These are phyloP conservation scores for Urophycis tenuis DNA, from an alignment of 2,797 vertebrate genomes.

Conservation along the genomic window DNA sequence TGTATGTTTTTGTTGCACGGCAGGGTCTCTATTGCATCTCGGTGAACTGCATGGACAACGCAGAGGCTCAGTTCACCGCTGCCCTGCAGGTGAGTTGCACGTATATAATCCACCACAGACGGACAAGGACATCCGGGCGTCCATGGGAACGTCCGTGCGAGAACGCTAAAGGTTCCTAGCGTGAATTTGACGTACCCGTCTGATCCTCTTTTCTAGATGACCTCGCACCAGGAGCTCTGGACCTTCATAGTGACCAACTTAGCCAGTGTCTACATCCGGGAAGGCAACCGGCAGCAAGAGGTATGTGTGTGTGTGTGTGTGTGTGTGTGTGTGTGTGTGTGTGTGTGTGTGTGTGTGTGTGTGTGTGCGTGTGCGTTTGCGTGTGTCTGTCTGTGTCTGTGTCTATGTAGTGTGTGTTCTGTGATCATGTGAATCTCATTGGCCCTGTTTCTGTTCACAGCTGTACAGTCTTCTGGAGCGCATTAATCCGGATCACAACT, in stretches of 20 bases:
- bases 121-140: background rate
- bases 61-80: conserved; percentile 96
- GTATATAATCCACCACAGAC: background rate
- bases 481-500: conserved; percentile 87
- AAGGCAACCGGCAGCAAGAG: conserved; percentile 96
- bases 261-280: conserved; percentile 96
- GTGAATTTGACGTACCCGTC: background rate
- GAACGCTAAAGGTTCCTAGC: background rate
- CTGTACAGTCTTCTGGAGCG: conserved; percentile 83
- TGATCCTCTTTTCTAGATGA: conserved; percentile 74
- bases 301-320: conserved; percentile 58
- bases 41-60: conserved; percentile 99
- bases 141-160: background rate
- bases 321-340: background rate
- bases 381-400: background rate
- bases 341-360: too few species aligned
- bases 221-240: conserved; percentile 96
- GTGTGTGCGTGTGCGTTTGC: background rate
- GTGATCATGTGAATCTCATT: background rate
- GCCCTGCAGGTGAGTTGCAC: conserved; percentile 84
- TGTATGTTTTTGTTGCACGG: background rate
- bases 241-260: conserved; percentile 97
- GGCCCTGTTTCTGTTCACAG: conserved; percentile 28
- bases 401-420: background rate
- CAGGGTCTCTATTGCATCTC: conserved; percentile 98